Conservation (phyloP, 2,113 vertebrate species). For the Psittacula cyanocephala region DNA sequence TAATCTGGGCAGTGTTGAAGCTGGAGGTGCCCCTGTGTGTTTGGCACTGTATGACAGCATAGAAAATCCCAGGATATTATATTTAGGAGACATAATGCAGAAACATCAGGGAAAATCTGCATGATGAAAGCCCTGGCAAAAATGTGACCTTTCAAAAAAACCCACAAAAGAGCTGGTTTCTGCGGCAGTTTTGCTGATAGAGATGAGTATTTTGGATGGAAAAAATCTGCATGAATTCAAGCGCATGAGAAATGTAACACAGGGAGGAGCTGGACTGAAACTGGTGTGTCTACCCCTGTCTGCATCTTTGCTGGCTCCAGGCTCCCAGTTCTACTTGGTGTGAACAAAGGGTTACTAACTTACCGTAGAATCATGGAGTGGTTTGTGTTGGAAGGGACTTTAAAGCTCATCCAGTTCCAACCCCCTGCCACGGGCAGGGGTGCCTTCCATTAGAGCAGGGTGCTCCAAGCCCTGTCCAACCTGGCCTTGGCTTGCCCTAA, state of each 20-base stretch:
- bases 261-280: background rate
- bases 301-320: background rate
- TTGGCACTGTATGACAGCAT: background rate
- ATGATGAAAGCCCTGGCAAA: background rate
- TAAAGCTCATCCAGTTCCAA: background rate
- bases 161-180: background rate
- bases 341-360: background rate
- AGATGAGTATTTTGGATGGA: background rate
- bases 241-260: background rate
- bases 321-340: fast-evolving
- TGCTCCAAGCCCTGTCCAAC: background rate
- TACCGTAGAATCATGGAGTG: background rate
- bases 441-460: background rate
- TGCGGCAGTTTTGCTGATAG: background rate
- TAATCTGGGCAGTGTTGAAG: background rate
- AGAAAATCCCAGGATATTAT: background rate
- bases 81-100: background rate
- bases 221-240: background rate
- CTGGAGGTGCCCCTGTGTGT: background rate
- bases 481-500: background rate
- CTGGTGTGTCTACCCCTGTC: fast-evolving
- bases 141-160: background rate
- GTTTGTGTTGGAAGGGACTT: background rate
- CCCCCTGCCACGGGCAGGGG: background rate
- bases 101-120: background rate